phyloP scores from a whole-genome alignment of 2,888 invertebrate genomes.

The Theodoxus fluviatilis region DNA sequence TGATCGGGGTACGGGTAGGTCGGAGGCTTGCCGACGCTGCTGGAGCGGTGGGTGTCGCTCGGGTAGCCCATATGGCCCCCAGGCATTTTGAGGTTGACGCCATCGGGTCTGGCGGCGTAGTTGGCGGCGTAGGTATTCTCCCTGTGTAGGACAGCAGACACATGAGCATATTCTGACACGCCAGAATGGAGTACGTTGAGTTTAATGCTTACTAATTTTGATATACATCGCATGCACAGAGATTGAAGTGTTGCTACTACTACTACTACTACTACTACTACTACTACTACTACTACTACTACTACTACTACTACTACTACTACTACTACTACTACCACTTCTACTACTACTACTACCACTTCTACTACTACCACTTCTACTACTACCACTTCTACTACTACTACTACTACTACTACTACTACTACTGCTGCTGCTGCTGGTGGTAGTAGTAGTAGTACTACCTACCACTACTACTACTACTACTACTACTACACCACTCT shows the following conservation, averaged over 20 bases:
- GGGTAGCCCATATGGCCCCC: too few relatives aligned
- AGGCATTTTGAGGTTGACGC: too few relatives aligned
- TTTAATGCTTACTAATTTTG: too few relatives aligned
- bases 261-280: not conserved
- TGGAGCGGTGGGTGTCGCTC: too few relatives aligned
- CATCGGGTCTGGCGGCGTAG: too few relatives aligned
- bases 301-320: not conserved
- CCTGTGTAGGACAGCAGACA: too few relatives aligned
- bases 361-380: not conserved
- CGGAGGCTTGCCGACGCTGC: too few relatives aligned
- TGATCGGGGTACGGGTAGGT: too few relatives aligned
- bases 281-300: not conserved
- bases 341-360: not conserved
- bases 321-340: not conserved
- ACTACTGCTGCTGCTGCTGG: not conserved
- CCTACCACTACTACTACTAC: not conserved
- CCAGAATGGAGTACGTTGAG: too few relatives aligned
- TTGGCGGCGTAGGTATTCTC: too few relatives aligned
- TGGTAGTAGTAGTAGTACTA: not conserved
- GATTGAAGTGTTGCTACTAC: not conserved
- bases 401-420: slow-evolving; percentile 10
- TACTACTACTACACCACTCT: not conserved
- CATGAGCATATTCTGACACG: too few relatives aligned
- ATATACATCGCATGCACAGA: too few relatives aligned
- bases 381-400: slow-evolving; percentile 5